A percentile compares a stretch with the other conserved stretches of the same genome.
Conservation (phyloP, 2,888 invertebrate species). For the Phyto melanocephala region DNA sequence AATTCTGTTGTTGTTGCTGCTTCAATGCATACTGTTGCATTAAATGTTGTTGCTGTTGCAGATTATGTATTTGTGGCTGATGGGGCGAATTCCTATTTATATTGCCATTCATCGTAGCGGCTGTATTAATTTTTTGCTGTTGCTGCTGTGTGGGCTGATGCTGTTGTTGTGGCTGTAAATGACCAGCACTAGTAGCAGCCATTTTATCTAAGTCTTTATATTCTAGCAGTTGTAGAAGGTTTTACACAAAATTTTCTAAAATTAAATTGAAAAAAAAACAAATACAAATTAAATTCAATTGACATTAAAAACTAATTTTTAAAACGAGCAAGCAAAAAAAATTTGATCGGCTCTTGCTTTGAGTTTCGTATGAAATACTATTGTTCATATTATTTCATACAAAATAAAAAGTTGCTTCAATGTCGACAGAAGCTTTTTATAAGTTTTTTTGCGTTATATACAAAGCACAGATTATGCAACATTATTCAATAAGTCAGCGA, state of each 20-base stretch:
- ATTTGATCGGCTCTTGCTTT: too few species aligned
- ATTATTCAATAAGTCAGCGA: too few species aligned
- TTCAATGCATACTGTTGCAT: constrained; percentile 64
- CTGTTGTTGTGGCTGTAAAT: constrained; percentile 71
- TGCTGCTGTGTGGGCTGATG: constrained; percentile 67
- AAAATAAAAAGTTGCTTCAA: too few species aligned
- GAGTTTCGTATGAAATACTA: too few species aligned
- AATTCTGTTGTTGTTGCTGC: constrained; percentile 70
- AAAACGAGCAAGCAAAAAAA: too few species aligned
- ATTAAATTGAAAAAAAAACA: not conserved
- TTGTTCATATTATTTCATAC: too few species aligned
- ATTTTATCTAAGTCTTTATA: constrained; percentile 67
- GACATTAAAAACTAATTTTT: too few species aligned
- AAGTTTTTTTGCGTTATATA: too few species aligned
- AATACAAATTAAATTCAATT: too few species aligned
- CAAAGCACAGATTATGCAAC: too few species aligned
- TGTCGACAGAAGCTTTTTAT: too few species aligned
- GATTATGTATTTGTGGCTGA: constrained; percentile 69
- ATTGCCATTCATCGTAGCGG: constrained; percentile 69
- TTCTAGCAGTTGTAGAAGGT: not conserved
- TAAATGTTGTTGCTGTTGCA: constrained; percentile 69
- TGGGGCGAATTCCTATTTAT: constrained; percentile 66
- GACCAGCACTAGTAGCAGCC: constrained; percentile 79
- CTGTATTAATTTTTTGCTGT: constrained; percentile 73
- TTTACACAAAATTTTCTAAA: constrained; percentile 40